Evolutionary conservation across 92 coral and sea anemone genomes (phyloP).

Genomic region (Diadumene lineata): DNA sequence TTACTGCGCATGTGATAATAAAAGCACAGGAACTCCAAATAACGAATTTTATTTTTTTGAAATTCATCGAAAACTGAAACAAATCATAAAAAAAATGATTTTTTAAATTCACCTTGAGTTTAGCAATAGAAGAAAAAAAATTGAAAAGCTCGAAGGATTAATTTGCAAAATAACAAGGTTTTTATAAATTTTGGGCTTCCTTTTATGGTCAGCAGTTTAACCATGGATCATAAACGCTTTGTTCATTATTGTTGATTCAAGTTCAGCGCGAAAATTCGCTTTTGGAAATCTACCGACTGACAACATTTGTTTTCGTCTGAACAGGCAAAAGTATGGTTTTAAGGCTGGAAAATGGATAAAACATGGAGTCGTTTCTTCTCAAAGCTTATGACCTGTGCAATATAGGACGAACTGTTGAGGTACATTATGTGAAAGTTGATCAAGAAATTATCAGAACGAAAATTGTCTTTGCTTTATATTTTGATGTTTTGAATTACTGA

Average conservation of each 20-base stretch:
- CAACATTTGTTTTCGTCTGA: neutral
- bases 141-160: neutral
- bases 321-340: neutral
- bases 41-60: neutral
- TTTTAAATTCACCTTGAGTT: neutral
- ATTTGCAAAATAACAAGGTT: no score
- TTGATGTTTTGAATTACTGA: no score
- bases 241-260: no score
- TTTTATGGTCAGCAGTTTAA: slow-evolving; percentile 7
- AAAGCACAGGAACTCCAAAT: slow-evolving; percentile 7
- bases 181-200: slow-evolving; percentile 7
- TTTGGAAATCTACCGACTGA: no score
- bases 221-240: no score
- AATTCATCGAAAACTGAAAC: neutral
- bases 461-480: no score
- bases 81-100: neutral
- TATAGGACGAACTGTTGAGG: slow-evolving; percentile 33
- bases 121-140: no score
- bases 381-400: slow-evolving; percentile 27
- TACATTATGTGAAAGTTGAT: no score
- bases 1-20: neutral
- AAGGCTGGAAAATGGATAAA: neutral
- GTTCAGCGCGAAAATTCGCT: neutral
- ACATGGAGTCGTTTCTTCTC: slow-evolving; percentile 24
- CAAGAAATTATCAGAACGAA: no score